These are phyloP conservation scores for Reticulitermes lucifugus DNA, from an alignment of 2,888 invertebrate species.

Conservation along the genomic window DNA sequence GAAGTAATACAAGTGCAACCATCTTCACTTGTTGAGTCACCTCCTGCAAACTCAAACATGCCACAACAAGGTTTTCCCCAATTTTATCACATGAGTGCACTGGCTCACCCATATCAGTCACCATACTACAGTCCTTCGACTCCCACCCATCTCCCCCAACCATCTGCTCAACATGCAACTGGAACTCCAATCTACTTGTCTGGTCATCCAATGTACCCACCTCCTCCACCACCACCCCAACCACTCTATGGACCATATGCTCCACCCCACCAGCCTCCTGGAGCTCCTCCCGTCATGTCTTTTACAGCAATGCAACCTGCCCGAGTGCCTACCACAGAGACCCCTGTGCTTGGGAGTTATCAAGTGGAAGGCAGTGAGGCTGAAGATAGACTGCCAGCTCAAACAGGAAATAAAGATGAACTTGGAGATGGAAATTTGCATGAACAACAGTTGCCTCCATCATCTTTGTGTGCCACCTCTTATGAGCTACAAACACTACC, in stretches of 20 bases:
- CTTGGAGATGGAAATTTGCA: neutral
- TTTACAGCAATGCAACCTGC: slow-evolving; percentile 18
- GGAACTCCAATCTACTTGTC: slow-evolving; percentile 67
- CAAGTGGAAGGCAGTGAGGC: neutral
- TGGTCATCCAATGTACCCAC: slow-evolving; percentile 61
- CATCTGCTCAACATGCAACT: slow-evolving; percentile 66
- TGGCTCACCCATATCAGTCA: slow-evolving; percentile 61
- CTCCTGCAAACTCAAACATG: slow-evolving; percentile 10
- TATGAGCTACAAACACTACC: neutral
- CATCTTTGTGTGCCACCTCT: neutral
- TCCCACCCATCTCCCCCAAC: slow-evolving; percentile 46
- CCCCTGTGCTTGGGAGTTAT: neutral
- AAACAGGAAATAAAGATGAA: neutral
- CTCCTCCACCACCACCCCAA: neutral
- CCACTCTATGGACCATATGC: slow-evolving; percentile 33
- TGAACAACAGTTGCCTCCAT: neutral
- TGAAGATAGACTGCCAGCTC: neutral
- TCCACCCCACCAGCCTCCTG: slow-evolving; percentile 2
- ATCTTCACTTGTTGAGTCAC: slow-evolving; percentile 27
- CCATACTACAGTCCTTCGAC: slow-evolving; percentile 44
- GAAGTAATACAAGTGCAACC: neutral
- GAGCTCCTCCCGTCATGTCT: slow-evolving; percentile 8
- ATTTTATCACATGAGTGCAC: slow-evolving; percentile 55
- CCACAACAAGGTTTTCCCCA: slow-evolving; percentile 10
- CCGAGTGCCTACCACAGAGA: slow-evolving; percentile 18